Evolutionary conservation across 1,140 invertebrate genomes (phyloP).

Genomic region (Calycopis cecrops): DNA sequence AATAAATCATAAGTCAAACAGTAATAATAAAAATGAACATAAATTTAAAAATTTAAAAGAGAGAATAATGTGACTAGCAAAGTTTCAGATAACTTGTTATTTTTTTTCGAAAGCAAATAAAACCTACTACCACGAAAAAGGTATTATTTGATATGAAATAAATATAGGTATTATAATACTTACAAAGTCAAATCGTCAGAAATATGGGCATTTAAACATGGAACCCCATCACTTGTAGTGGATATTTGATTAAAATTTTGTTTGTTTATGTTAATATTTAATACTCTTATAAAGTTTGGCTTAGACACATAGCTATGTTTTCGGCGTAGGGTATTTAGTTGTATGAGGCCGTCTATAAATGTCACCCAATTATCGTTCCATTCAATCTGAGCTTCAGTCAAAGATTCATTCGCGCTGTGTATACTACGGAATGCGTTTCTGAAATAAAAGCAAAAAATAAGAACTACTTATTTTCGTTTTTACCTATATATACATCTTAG

Average conservation of each 20-base stretch:
- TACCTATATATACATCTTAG: too few relatives aligned
- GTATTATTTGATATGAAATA: neutral
- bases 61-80: too few relatives aligned
- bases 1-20: too few relatives aligned
- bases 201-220: conserved; percentile 12
- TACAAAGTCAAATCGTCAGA: neutral
- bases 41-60: too few relatives aligned
- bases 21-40: too few relatives aligned
- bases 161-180: neutral
- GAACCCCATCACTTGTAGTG: conserved; percentile 13
- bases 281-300: conserved; percentile 28
- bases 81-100: too few relatives aligned
- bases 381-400: conserved; percentile 28
- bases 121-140: too few relatives aligned
- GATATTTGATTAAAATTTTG: conserved; percentile 9
- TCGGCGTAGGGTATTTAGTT: conserved; percentile 34
- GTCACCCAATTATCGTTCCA: conserved; percentile 44
- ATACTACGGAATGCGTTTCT: conserved; percentile 38
- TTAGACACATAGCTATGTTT: conserved; percentile 26
- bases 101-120: too few relatives aligned
- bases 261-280: conserved; percentile 28
- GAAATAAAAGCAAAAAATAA: too few relatives aligned
- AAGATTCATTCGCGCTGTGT: conserved; percentile 24
- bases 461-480: neutral
- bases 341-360: conserved; percentile 35